phyloP scores from a whole-genome alignment of 2,797 vertebrate species.

The Xyrichtys novacula region DNA sequence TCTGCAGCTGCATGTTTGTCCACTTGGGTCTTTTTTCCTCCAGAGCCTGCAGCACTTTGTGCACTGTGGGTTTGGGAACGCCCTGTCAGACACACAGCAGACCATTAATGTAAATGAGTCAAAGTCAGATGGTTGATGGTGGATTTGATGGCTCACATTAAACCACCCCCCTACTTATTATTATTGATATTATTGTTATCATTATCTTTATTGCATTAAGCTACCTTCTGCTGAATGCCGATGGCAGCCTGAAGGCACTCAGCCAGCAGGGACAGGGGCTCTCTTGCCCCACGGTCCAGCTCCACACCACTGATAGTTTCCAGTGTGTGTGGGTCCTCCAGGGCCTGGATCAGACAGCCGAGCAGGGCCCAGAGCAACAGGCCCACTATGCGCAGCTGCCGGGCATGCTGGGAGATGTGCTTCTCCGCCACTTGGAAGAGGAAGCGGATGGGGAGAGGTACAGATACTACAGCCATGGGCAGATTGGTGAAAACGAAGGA shows the following conservation, averaged over 20 bases:
- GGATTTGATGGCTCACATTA: conserved; percentile 12
- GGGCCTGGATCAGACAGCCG: conserved; percentile 89
- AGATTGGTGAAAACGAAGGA: conserved; percentile 95
- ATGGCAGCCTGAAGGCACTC: conserved; percentile 90
- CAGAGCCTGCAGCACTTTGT: conserved; percentile 90
- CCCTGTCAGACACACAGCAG: conserved; percentile 60
- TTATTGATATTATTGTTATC: conserved; percentile 10
- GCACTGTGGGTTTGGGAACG: conserved; percentile 87
- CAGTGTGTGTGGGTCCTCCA: conserved; percentile 89
- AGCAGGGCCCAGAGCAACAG: conserved; percentile 92
- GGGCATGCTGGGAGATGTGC: conserved; percentile 89
- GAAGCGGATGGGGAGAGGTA: conserved; percentile 92
- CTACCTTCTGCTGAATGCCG: conserved; percentile 85
- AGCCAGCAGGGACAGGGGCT: conserved; percentile 88
- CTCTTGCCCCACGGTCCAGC: conserved; percentile 89
- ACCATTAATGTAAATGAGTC: conserved; percentile 11
- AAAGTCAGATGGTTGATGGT: conserved; percentile 14
- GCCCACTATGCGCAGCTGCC: conserved; percentile 89
- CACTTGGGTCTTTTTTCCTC: conserved; percentile 92
- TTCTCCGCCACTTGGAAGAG: conserved; percentile 93
- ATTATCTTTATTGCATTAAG: neutral
- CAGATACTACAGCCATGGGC: conserved; percentile 90
- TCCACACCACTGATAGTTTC: conserved; percentile 88
- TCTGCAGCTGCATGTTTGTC: conserved; percentile 90
- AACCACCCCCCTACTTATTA: conserved; percentile 1